These are phyloP conservation scores for Heptranchias perlo DNA, from an alignment of 2,113 vertebrate species.

Conservation along the genomic window DNA sequence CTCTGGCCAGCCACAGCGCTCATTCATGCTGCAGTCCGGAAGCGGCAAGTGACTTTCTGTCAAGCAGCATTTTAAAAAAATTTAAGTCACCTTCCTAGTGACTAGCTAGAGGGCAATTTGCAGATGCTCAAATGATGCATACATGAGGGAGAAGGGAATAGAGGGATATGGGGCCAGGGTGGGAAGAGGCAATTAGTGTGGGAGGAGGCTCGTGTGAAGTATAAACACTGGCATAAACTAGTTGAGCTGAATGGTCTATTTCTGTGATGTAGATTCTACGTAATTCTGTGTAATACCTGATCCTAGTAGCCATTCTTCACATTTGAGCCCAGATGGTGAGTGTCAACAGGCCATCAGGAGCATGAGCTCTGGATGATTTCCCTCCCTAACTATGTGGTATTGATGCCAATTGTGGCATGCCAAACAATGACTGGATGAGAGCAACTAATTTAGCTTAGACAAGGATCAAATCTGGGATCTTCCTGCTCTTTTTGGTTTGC, in stretches of 20 bases:
- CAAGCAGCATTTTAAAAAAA: not conserved
- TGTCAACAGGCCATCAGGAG: too few species aligned
- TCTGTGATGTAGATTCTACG: not conserved
- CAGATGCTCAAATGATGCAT: not conserved
- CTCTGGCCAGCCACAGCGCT: too few species aligned
- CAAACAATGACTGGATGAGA: not conserved
- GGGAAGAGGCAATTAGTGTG: not conserved
- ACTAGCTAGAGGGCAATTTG: too few species aligned
- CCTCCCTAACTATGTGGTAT: not conserved
- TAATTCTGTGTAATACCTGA: not conserved
- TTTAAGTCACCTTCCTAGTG: too few species aligned
- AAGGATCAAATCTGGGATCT: not conserved
- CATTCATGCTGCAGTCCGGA: not conserved
- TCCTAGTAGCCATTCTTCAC: not conserved
- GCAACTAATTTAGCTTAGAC: too few species aligned
- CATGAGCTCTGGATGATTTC: not conserved
- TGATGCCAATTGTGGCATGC: not conserved
- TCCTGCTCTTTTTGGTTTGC: not conserved
- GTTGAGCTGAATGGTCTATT: not conserved
- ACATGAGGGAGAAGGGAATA: not conserved
- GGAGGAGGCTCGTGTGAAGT: not conserved
- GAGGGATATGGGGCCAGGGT: not conserved
- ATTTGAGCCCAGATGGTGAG: too few species aligned
- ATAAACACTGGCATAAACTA: not conserved
- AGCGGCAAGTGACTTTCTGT: not conserved